Percentiles rank a stretch among this genome's conserved stretches.
Evolutionary conservation across 2,113 vertebrate genomes (phyloP).

Genomic region (Saguinus midas): DNA sequence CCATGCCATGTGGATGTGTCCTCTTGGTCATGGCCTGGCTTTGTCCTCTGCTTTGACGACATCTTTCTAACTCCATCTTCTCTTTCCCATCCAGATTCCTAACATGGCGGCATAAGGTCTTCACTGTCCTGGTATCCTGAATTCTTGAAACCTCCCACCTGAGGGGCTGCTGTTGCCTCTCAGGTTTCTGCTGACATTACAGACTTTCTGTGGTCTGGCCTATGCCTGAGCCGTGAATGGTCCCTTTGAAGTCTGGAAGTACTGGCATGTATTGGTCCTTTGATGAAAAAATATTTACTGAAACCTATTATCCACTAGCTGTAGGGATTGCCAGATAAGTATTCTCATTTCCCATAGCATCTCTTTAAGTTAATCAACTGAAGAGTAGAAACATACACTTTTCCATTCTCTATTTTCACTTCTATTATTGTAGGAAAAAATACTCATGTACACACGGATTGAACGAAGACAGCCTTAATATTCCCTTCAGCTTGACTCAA

Average conservation of each 20-base stretch:
- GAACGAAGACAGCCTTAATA: not conserved
- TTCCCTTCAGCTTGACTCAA: not conserved
- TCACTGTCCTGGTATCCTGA: not conserved
- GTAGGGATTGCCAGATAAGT: not conserved
- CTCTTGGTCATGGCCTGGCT: not conserved
- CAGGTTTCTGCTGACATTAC: not conserved
- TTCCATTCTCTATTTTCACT: not conserved
- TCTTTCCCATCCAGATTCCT: not conserved
- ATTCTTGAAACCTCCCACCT: not conserved
- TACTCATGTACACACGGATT: not conserved
- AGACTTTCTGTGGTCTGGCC: not conserved
- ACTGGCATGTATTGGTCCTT: not conserved
- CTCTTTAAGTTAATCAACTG: not conserved
- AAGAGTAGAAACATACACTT: not conserved
- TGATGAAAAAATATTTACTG: not conserved
- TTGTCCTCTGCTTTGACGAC: not conserved
- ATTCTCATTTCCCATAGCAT: not conserved
- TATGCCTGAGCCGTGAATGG: not conserved
- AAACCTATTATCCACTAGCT: not conserved
- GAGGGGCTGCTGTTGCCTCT: not conserved
- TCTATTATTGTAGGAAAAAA: not conserved
- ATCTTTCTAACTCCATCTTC: not conserved
- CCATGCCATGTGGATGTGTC: not conserved
- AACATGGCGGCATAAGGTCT: not conserved
- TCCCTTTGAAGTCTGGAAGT: not conserved